A percentile compares a stretch with the other conserved stretches of the same genome.
phyloP scores from a whole-genome alignment of 2,888 invertebrate genomes.

The Dioctria rufipes region DNA sequence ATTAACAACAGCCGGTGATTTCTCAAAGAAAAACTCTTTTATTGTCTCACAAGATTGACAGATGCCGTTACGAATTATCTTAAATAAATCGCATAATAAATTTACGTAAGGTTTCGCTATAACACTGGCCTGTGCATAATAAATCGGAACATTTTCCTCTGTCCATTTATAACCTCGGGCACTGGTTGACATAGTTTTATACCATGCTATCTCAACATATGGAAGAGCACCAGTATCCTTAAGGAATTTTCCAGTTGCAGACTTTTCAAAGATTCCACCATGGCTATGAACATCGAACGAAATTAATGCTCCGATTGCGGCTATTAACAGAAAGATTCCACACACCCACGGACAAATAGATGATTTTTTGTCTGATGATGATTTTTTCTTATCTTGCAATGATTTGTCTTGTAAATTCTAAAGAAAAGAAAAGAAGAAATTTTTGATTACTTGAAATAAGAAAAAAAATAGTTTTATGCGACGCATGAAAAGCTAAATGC shows the following conservation, averaged over 20 bases:
- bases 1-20: slow-evolving; percentile 73
- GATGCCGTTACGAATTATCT: slow-evolving; percentile 73
- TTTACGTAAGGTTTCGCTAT: slow-evolving; percentile 76
- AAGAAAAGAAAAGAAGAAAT: not conserved
- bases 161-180: slow-evolving; percentile 78
- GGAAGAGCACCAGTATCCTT: slow-evolving; percentile 78
- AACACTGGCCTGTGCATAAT: slow-evolving; percentile 72
- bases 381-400: slow-evolving; percentile 65
- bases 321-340: slow-evolving; percentile 76
- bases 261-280: slow-evolving; percentile 80
- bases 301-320: slow-evolving; percentile 76
- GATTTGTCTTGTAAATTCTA: slow-evolving; percentile 54
- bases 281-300: slow-evolving; percentile 78
- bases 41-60: slow-evolving; percentile 72
- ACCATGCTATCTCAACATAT: slow-evolving; percentile 77
- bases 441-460: too few species aligned
- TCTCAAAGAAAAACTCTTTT: slow-evolving; percentile 73
- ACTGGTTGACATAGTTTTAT: slow-evolving; percentile 75
- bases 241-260: slow-evolving; percentile 77
- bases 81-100: slow-evolving; percentile 75
- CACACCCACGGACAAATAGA: slow-evolving; percentile 79
- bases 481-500: too few species aligned
- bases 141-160: slow-evolving; percentile 79
- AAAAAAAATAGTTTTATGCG: too few species aligned
- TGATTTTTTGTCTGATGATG: slow-evolving; percentile 60